These are phyloP conservation scores for Pipra filicauda DNA, from an alignment of 2,113 vertebrate species.

Conservation along the genomic window DNA sequence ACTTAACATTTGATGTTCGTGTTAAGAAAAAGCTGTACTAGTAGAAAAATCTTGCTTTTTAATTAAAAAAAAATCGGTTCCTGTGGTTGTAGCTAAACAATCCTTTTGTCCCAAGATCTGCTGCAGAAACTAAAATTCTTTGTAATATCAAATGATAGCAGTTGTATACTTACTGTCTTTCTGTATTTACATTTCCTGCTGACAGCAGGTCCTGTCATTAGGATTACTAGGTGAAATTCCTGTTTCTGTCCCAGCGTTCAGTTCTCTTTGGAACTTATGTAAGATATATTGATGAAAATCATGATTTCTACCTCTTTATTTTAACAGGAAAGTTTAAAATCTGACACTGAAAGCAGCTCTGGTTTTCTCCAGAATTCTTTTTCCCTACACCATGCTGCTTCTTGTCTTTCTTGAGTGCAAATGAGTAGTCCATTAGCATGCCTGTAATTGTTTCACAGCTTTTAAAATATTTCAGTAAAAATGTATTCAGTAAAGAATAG, in stretches of 20 bases:
- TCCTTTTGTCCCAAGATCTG: not conserved
- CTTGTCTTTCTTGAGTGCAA: not conserved
- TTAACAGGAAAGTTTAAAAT: not conserved
- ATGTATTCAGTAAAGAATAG: not conserved
- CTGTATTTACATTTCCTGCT: not conserved
- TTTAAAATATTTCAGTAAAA: not conserved
- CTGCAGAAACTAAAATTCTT: not conserved
- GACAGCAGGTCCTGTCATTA: not conserved
- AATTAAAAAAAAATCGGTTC: not conserved
- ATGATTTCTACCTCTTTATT: not conserved
- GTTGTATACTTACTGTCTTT: not conserved
- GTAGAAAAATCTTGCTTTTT: not conserved
- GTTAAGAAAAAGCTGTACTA: not conserved
- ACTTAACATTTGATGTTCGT: not conserved
- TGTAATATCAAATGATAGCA: not conserved
- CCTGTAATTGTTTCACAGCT: not conserved
- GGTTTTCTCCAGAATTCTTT: not conserved
- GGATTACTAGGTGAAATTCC: not conserved
- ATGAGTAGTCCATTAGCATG: not conserved
- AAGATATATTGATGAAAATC: not conserved
- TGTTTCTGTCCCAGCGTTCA: not conserved
- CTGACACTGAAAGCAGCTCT: not conserved
- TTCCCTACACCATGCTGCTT: not conserved
- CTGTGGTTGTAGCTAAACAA: not conserved
- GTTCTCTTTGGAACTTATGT: not conserved